Evolutionary conservation across 2,888 invertebrate genomes (phyloP), one percentile per base, ranked within the genome.

Genomic region (Dasysyrphus albostriatus): DNA sequence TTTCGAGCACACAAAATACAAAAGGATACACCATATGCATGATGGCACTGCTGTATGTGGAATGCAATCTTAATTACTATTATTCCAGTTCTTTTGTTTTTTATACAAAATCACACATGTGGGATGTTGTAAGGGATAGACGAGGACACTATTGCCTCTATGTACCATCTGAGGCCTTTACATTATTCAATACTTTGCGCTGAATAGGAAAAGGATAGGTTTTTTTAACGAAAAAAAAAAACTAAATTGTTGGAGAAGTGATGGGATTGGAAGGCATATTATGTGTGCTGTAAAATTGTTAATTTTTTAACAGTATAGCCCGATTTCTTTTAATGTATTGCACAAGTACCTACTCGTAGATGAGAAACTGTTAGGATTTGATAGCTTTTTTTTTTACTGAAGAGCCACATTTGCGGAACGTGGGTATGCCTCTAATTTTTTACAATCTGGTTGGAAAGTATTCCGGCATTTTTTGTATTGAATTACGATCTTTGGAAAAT

Each of bases 61-160:
- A 84, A 76, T 84, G 84, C 84, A 84, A 84, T 84, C 84, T 80
- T 84, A 84, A 84, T 84, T 84, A 84, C 84, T 76, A 80, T 84
- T 84, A 80, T 80, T 76, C 73, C 47, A 76, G 58, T 54, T 76
- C 84, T 84, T 72, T 84, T 67, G 65, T 84, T 67, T 67, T 54
- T 32, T 32, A 29, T 72, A 61, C 51, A 12, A 75, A 61, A 72
- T 84, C 83, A 72, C 63, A 84, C 63, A 84, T 72, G 65, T 80
- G 72, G 70, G 70, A 73, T 69, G 59, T 76, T 65, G 65, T 49
- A 58, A 47, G 83, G 67, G 54, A 39, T 47, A 69, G 32, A 59
- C 51, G 83, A 74, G 73, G 74, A 59, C 56, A 69, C 37, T 47
- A 73, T 51, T 59, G 34, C 51, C 29, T 47, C 58, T 19, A 51